phyloP scores from a whole-genome alignment of 2,113 vertebrate genomes.

The Macquaria ambigua region DNA sequence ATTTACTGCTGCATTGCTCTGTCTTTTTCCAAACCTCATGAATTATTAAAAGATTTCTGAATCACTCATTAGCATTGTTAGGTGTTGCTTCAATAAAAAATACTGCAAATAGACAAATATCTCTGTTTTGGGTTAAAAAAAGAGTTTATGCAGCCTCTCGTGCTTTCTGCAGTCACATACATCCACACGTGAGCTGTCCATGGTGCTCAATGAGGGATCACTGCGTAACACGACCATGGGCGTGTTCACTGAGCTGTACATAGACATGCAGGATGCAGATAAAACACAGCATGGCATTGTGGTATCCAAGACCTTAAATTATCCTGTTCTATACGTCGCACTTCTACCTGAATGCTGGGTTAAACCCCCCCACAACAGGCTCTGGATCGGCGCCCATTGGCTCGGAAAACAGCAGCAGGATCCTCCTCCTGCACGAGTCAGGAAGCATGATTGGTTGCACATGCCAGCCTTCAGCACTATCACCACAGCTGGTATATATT shows the following conservation, averaged over 20 bases:
- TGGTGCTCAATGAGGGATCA: slow-evolving; percentile 54
- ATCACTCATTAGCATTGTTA: background rate
- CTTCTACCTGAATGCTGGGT: slow-evolving; percentile 39
- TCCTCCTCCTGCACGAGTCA: slow-evolving; percentile 61
- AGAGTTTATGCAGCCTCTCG: background rate
- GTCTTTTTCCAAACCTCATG: background rate
- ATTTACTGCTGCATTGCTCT: background rate
- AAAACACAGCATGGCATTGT: slow-evolving; percentile 7
- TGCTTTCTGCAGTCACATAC: slow-evolving; percentile 52
- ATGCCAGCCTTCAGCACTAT: slow-evolving; percentile 52
- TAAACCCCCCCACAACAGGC: slow-evolving; percentile 8
- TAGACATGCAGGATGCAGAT: slow-evolving; percentile 33
- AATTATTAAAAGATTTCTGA: background rate
- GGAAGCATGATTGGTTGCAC: slow-evolving; percentile 71
- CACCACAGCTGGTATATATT: slow-evolving; percentile 74
- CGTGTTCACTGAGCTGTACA: slow-evolving; percentile 18
- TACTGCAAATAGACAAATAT: slow-evolving; percentile 6
- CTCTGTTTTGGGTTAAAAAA: background rate
- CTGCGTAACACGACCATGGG: slow-evolving; percentile 26
- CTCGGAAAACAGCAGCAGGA: slow-evolving; percentile 33
- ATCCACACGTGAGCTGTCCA: slow-evolving; percentile 66
- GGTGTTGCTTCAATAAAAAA: slow-evolving; percentile 2
- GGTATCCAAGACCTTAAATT: background rate
- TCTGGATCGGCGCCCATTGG: slow-evolving; percentile 51
- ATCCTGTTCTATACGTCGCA: slow-evolving; percentile 41